A percentile compares a stretch with the other conserved stretches of the same genome.
These are phyloP conservation scores for Nemotelus pantherinus DNA, from an alignment of 2,888 invertebrate genomes.

Conservation along the genomic window DNA sequence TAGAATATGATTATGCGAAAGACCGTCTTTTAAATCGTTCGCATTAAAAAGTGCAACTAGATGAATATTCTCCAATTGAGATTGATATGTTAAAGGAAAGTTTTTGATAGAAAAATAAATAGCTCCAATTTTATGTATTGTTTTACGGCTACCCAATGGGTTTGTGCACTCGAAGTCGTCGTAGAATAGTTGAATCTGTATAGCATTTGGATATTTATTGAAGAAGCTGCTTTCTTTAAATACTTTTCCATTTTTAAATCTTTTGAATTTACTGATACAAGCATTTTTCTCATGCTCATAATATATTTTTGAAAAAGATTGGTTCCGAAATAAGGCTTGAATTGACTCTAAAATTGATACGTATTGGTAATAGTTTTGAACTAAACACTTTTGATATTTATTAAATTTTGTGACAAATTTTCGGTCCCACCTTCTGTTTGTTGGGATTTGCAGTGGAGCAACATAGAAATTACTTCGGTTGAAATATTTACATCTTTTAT, in stretches of 20 bases:
- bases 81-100: slow-evolving; percentile 43
- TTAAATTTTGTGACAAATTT: slow-evolving; percentile 38
- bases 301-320: slow-evolving; percentile 17
- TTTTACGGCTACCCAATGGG: slow-evolving; percentile 47
- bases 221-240: slow-evolving; percentile 34
- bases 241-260: slow-evolving; percentile 16
- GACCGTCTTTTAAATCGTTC: slow-evolving; percentile 37
- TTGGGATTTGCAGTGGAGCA: slow-evolving; percentile 25
- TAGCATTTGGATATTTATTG: slow-evolving; percentile 21
- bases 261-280: background rate
- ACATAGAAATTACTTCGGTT: slow-evolving; percentile 25
- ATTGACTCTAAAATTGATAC: slow-evolving; percentile 39
- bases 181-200: slow-evolving; percentile 41
- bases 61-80: slow-evolving; percentile 44
- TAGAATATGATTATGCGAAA: slow-evolving; percentile 36
- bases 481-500: slow-evolving; percentile 38
- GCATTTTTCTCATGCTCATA: background rate
- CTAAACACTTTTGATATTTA: slow-evolving; percentile 37
- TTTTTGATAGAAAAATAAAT: slow-evolving; percentile 47
- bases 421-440: slow-evolving; percentile 42
- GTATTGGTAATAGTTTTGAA: slow-evolving; percentile 39
- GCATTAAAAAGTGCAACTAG: slow-evolving; percentile 46
- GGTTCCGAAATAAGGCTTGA: slow-evolving; percentile 34
- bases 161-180: slow-evolving; percentile 51
- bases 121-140: slow-evolving; percentile 49